Percentiles rank a stretch among this genome's conserved stretches.
These are phyloP conservation scores for Centruroides sculpturatus DNA, from an alignment of 1,140 invertebrate genomes.

Conservation along the genomic window DNA sequence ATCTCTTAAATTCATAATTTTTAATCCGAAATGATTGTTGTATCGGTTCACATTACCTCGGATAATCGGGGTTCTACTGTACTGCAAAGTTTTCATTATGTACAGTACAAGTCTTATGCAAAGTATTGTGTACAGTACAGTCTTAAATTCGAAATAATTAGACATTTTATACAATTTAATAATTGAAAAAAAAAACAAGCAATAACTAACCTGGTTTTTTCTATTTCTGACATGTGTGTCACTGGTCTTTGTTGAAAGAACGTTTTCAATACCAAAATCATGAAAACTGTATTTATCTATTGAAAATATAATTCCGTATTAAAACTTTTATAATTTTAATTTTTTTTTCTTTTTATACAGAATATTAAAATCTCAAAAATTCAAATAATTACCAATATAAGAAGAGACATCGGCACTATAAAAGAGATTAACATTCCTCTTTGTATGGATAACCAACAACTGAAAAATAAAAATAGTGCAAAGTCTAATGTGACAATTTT, in stretches of 20 bases:
- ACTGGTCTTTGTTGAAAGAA: constrained; percentile 23
- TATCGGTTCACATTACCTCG: too few species aligned
- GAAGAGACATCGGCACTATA: constrained; percentile 46
- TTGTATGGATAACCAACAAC: constrained; percentile 53
- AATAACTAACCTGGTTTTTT: constrained; percentile 12
- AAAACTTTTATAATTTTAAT: not conserved
- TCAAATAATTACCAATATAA: constrained; percentile 39
- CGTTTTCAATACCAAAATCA: constrained; percentile 27
- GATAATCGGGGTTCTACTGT: too few species aligned
- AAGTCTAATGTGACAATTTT: not conserved
- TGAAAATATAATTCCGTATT: constrained; percentile 5
- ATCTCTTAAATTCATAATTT: too few species aligned
- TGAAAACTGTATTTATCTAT: constrained; percentile 32
- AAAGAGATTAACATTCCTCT: constrained; percentile 54
- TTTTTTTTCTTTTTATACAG: too few species aligned
- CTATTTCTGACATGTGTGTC: constrained; percentile 18
- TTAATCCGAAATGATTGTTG: too few species aligned
- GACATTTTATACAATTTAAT: too few species aligned
- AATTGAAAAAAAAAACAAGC: too few species aligned
- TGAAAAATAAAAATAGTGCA: constrained; percentile 10
- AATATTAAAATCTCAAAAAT: not conserved
- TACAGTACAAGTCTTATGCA: too few species aligned
- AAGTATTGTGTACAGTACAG: too few species aligned
- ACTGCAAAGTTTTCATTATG: too few species aligned
- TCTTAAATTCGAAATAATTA: too few species aligned